Evolutionary conservation across 1,140 invertebrate species (phyloP).

Genomic region (Zaprionus ornatus): DNA sequence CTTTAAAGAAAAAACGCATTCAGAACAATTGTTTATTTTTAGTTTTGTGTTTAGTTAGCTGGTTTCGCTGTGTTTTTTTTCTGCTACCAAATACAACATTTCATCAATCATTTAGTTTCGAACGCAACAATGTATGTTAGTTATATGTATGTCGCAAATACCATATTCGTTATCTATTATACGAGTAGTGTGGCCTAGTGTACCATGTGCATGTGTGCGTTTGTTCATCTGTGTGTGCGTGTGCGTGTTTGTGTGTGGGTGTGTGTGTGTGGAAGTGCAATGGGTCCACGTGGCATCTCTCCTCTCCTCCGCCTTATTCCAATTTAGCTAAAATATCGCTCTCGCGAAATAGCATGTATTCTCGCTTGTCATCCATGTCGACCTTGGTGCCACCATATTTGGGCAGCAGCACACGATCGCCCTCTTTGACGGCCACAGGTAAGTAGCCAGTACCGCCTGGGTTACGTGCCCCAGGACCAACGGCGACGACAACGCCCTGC

Average conservation of each 20-base stretch:
- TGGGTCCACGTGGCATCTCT: not conserved
- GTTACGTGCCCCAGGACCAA: slow-evolving; percentile 94
- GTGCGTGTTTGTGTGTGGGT: not conserved
- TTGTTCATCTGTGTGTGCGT: not conserved
- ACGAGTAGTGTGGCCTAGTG: no score
- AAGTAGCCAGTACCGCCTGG: slow-evolving; percentile 93
- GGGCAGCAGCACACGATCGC: slow-evolving; percentile 97
- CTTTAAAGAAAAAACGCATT: slow-evolving; percentile 38
- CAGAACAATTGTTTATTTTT: slow-evolving; percentile 49
- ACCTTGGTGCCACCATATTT: slow-evolving; percentile 99
- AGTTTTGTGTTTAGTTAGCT: not conserved
- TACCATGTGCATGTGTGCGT: no score
- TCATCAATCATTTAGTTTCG: slow-evolving; percentile 76
- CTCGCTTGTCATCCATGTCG: slow-evolving; percentile 90
- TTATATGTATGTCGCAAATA: not conserved
- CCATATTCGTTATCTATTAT: not conserved
- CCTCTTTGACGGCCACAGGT: slow-evolving; percentile 93
- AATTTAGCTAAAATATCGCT: slow-evolving; percentile 98
- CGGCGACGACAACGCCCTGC: slow-evolving; percentile 96
- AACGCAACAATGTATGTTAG: slow-evolving; percentile 49
- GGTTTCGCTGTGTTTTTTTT: slow-evolving; percentile 5
- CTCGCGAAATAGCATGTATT: slow-evolving; percentile 98
- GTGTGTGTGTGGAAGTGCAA: not conserved
- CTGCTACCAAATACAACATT: slow-evolving; percentile 71
- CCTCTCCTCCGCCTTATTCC: slow-evolving; percentile 73